Conservation (phyloP, 1,140 invertebrate species). For the Rhopalosiphum padi region DNA sequence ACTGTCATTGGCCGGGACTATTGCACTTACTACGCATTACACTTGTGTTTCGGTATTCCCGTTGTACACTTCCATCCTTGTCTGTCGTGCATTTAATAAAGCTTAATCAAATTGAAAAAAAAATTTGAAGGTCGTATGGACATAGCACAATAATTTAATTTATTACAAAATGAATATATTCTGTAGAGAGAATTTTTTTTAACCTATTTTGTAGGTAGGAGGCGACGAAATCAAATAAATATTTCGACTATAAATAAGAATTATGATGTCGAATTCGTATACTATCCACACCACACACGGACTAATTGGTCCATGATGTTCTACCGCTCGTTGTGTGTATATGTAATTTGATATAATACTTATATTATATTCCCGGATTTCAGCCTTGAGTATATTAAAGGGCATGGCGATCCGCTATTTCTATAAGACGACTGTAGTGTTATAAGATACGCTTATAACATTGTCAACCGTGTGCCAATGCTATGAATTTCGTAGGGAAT, state of each 20-base stretch:
- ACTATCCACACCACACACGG: background rate
- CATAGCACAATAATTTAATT: background rate
- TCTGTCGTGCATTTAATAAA: constrained; percentile 26
- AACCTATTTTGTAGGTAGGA: background rate
- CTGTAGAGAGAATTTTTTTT: background rate
- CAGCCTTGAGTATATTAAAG: constrained; percentile 20
- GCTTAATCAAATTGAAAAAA: constrained; percentile 36
- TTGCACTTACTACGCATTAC: constrained; percentile 31
- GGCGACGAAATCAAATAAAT: background rate
- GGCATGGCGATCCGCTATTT: constrained; percentile 1
- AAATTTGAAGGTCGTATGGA: background rate
- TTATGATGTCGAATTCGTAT: background rate
- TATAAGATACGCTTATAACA: background rate
- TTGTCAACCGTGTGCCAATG: background rate
- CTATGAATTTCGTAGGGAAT: background rate
- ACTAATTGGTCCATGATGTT: background rate
- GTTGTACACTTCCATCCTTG: constrained; percentile 1
- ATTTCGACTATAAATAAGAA: background rate
- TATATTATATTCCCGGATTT: background rate
- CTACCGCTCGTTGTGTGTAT: background rate
- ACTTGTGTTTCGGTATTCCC: background rate
- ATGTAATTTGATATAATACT: background rate
- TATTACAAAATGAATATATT: background rate
- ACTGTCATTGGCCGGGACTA: background rate
- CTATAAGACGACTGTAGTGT: background rate